These are phyloP conservation scores for Cichladusa arquata DNA, from an alignment of 2,113 vertebrate genomes.

Conservation along the genomic window DNA sequence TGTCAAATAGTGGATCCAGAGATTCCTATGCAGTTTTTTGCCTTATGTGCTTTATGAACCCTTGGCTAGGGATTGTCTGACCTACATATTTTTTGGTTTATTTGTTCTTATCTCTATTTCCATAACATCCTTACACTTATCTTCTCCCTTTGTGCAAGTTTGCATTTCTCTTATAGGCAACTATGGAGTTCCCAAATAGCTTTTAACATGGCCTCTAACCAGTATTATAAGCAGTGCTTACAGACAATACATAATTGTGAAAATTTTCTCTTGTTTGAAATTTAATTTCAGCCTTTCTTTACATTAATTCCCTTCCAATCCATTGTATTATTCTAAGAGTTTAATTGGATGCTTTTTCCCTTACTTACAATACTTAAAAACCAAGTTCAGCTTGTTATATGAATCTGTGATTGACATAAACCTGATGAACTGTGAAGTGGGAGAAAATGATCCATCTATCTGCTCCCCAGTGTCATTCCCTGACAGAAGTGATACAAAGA, in stretches of 20 bases:
- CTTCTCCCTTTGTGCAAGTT: background rate
- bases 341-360: background rate
- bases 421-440: background rate
- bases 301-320: background rate
- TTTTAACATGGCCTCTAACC: background rate
- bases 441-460: background rate
- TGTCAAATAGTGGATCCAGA: background rate
- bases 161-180: background rate
- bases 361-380: background rate
- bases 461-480: background rate
- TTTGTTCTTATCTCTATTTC: background rate
- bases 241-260: background rate
- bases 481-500: background rate
- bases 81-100: background rate
- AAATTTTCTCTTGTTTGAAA: background rate
- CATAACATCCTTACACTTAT: background rate
- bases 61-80: background rate
- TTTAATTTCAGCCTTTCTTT: background rate
- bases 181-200: background rate
- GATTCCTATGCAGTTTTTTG: background rate
- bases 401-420: background rate
- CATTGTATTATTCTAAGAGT: background rate
- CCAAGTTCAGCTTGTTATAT: background rate
- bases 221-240: background rate
- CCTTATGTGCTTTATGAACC: background rate